Conservation (phyloP, 2,797 vertebrate genomes). For the Cirrhinus mrigala region DNA sequence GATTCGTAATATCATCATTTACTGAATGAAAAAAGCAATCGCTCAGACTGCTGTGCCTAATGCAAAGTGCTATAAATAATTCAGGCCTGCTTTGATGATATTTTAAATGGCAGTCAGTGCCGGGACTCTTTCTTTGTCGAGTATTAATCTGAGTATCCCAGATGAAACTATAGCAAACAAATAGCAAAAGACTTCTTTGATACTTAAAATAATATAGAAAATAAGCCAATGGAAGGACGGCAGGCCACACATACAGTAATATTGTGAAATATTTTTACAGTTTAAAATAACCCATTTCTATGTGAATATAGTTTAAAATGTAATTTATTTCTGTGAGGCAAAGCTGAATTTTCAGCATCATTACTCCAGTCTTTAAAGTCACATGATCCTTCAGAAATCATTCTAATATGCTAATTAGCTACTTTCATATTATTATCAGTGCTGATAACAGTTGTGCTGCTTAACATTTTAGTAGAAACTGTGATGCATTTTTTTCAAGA, state of each 20-base stretch:
- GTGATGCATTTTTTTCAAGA: not conserved
- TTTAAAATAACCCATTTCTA: too few species aligned
- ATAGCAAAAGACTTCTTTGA: slow-evolving; percentile 17
- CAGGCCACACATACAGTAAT: not conserved
- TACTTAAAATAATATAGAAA: not conserved
- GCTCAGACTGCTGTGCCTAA: slow-evolving; percentile 17
- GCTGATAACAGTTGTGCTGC: not conserved
- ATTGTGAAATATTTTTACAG: not conserved
- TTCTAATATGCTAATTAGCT: not conserved
- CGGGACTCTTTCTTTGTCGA: not conserved
- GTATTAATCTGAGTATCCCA: slow-evolving; percentile 17
- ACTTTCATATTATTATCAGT: not conserved
- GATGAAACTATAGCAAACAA: slow-evolving; percentile 40
- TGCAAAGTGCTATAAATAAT: slow-evolving; percentile 52
- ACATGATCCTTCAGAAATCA: not conserved
- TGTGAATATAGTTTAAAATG: not conserved
- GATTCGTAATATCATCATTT: slow-evolving; percentile 33
- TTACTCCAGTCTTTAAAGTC: not conserved
- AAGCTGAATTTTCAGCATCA: not conserved
- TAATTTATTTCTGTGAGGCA: too few species aligned
- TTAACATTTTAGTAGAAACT: not conserved
- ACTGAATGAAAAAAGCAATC: slow-evolving; percentile 39
- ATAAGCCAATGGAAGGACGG: slow-evolving; percentile 3
- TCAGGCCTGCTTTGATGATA: slow-evolving; percentile 41
- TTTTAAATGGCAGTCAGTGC: slow-evolving; percentile 30